Evolutionary conservation across 2,888 invertebrate species (phyloP).

Genomic region (Eustalomyia histrio): DNA sequence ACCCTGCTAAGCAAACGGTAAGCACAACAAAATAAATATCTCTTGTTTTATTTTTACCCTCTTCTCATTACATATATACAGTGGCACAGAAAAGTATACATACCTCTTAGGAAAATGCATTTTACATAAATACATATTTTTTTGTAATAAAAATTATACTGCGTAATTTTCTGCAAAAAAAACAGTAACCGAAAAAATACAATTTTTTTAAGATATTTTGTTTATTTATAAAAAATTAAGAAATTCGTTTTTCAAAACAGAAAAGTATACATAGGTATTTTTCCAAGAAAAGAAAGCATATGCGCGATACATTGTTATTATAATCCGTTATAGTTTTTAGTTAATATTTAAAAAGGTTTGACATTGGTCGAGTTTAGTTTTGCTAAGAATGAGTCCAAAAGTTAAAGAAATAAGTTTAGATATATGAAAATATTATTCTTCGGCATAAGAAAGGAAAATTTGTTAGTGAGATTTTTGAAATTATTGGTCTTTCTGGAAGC

Average conservation of each 20-base stretch:
- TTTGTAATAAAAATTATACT: background rate
- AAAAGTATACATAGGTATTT: slow-evolving; percentile 6
- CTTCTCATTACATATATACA: too few relatives aligned
- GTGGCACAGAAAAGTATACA: too few relatives aligned
- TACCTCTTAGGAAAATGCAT: slow-evolving; percentile 1
- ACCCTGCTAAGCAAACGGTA: too few relatives aligned
- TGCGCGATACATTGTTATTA: background rate
- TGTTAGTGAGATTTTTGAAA: background rate
- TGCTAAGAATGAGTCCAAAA: background rate
- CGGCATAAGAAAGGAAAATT: slow-evolving; percentile 12
- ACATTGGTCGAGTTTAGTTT: background rate
- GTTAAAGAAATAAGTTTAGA: slow-evolving; percentile 1
- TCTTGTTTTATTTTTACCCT: too few relatives aligned
- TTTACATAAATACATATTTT: background rate
- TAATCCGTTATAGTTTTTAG: background rate
- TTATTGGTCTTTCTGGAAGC: too few relatives aligned
- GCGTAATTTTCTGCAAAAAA: background rate
- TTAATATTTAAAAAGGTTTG: slow-evolving; percentile 7
- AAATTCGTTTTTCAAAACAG: background rate
- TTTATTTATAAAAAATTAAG: slow-evolving; percentile 6
- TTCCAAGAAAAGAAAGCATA: background rate
- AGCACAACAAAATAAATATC: too few relatives aligned
- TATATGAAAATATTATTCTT: background rate
- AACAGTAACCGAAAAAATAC: background rate
- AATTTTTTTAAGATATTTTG: too few relatives aligned